Evolutionary conservation across 2,888 invertebrate species (phyloP).

Genomic region (Siphonodentalium dalli): DNA sequence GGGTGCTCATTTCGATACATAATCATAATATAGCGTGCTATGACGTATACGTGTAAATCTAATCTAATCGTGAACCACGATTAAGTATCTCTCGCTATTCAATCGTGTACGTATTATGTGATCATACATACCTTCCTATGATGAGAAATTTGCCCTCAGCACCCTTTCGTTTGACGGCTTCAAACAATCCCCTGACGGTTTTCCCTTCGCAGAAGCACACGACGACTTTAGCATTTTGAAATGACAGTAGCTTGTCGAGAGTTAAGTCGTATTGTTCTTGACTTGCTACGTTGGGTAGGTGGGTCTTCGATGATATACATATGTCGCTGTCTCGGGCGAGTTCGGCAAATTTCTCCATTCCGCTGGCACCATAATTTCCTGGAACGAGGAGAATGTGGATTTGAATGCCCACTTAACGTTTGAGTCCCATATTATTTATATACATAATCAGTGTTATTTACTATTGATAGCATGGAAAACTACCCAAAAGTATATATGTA

Average conservation of each 20-base stretch:
- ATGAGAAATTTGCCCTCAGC: slow-evolving; percentile 72
- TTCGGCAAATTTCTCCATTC: slow-evolving; percentile 78
- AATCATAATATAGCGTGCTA: no score
- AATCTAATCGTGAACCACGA: no score
- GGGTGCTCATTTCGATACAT: no score
- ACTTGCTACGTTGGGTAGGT: slow-evolving; percentile 71
- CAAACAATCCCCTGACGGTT: slow-evolving; percentile 74
- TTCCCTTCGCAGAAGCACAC: slow-evolving; percentile 83
- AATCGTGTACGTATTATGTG: no score
- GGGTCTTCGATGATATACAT: slow-evolving; percentile 77
- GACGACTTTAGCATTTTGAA: slow-evolving; percentile 71
- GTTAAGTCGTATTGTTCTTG: slow-evolving; percentile 67
- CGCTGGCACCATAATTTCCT: slow-evolving; percentile 81
- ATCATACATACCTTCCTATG: slow-evolving; percentile 77
- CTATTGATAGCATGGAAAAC: no score
- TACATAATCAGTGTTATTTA: no score
- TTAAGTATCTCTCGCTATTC: no score
- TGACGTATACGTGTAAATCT: no score
- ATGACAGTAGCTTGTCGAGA: slow-evolving; percentile 70
- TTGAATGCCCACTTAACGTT: no score
- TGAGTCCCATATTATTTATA: no score
- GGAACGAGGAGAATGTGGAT: slow-evolving; percentile 49
- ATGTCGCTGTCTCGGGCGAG: slow-evolving; percentile 74
- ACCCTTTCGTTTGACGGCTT: slow-evolving; percentile 71
- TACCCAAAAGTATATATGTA: no score